These are phyloP conservation scores for Chloebia gouldiae DNA, from an alignment of 2,113 vertebrate genomes.

Conservation along the genomic window DNA sequence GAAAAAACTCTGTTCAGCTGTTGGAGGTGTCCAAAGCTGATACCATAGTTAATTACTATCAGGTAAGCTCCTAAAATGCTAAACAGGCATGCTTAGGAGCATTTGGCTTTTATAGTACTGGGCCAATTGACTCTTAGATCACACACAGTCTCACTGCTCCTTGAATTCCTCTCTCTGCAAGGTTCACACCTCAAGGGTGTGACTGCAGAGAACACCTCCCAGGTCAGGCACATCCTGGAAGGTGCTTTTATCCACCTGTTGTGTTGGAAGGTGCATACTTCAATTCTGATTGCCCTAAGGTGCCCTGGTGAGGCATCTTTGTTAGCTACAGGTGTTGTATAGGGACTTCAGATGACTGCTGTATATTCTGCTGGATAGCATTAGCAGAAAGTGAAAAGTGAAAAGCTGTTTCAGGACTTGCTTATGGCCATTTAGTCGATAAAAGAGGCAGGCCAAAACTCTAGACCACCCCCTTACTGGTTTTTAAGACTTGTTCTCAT, in stretches of 20 bases:
- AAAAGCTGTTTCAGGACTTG: neutral
- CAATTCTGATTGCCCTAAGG: neutral
- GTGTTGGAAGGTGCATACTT: neutral
- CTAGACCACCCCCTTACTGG: neutral
- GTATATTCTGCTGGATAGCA: neutral
- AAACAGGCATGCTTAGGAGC: neutral
- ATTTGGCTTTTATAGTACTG: neutral
- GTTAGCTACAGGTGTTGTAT: neutral
- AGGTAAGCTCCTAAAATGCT: neutral
- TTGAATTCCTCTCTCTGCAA: neutral
- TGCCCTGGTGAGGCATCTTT: neutral
- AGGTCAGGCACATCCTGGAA: neutral
- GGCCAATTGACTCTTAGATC: neutral
- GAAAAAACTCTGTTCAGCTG: neutral
- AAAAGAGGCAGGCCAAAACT: neutral
- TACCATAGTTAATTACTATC: neutral
- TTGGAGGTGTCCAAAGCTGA: neutral
- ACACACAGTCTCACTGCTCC: rapidly evolving
- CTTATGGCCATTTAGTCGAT: neutral
- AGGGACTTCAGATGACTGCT: neutral
- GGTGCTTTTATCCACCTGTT: neutral
- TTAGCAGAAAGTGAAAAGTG: neutral
- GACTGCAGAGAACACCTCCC: neutral
- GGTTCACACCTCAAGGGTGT: neutral
- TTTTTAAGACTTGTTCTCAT: neutral